These are phyloP conservation scores for Cygnus buccinator DNA, from an alignment of 2,113 vertebrate species.

Conservation along the genomic window DNA sequence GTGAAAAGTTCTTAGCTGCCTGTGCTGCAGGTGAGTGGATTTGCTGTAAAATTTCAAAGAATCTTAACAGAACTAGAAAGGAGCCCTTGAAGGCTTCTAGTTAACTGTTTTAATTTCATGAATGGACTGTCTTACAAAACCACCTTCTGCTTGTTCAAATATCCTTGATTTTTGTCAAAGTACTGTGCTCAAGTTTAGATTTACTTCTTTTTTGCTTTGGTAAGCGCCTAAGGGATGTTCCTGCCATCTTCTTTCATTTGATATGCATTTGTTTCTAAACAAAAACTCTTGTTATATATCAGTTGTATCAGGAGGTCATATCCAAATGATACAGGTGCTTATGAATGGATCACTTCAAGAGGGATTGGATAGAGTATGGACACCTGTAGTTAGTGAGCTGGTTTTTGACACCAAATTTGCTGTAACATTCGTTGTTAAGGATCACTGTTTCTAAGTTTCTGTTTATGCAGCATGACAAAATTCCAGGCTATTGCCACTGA, in stretches of 20 bases:
- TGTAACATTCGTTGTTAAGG: background rate
- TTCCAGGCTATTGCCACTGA: background rate
- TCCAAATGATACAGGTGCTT: background rate
- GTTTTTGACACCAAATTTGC: background rate
- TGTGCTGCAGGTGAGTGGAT: constrained; percentile 91
- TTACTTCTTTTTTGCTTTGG: background rate
- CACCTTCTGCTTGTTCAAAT: background rate
- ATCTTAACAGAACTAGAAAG: background rate
- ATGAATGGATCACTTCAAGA: background rate
- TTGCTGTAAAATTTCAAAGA: background rate
- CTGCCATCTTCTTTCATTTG: background rate
- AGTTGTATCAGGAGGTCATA: background rate
- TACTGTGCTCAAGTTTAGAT: background rate
- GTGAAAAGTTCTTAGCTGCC: constrained; percentile 93
- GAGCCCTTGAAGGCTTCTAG: background rate
- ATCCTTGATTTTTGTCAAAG: background rate
- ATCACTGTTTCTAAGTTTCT: background rate
- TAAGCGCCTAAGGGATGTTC: background rate
- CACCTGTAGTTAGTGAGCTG: background rate
- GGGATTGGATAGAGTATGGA: background rate
- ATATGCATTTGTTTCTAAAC: background rate
- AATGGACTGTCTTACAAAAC: background rate
- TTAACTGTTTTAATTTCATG: background rate
- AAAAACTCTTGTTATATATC: fast-evolving
- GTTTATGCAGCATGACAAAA: background rate